Base-by-base conservation (phyloP, 2,113 vertebrate genomes). In the Cettia cetti region DNA sequence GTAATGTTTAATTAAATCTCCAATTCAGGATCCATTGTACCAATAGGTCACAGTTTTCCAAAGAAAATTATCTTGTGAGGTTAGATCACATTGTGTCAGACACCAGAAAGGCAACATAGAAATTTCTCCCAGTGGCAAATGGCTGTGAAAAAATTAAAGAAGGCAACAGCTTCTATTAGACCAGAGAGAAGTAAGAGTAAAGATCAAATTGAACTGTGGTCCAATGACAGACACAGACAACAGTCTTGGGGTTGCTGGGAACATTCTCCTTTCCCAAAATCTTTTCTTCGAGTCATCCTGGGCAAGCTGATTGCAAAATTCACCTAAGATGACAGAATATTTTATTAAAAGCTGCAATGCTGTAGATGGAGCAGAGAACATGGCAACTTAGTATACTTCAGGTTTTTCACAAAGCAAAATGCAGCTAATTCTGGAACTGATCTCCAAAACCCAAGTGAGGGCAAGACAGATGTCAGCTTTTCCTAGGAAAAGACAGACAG, bases 1-100 rank as follows among this genome's bases (percentile, higher is more conserved):
- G 11, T 27, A 61, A 19, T 1, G 6, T 57, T 33, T 47, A 11
- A 52, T 45, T 70, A 57, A 22, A 15, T 70, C 28, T 70, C 7
- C 19, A 66, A 10, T 60, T 79, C 47, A 60, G 35, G 42, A 82
- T 9, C 21, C 17, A 17, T 17, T 81, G 20, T 14, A 53, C 33
- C 15, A 71, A 37, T 1, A 11, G 15, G 3, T 28, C 22, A 37
- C 0, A 1, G 3, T 44, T 85, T 75, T 66, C 47, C n/a, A 27
- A 53, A 68, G 39, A 35, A 79, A 80, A 84, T n/a, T 12, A 26
- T 5, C 11, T 2, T 4, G 21, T n/a, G 52, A 74, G 2, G 28
- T 52, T 44, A 35, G 9, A 70, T 15, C n/a, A 13, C 15, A 8
- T 30, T 74, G n/a, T 45, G 10, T 35, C 30, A 42, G 31, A 40